These are phyloP conservation scores for Acromyrmex heyeri DNA, from an alignment of 1,140 invertebrate genomes.

Conservation along the genomic window DNA sequence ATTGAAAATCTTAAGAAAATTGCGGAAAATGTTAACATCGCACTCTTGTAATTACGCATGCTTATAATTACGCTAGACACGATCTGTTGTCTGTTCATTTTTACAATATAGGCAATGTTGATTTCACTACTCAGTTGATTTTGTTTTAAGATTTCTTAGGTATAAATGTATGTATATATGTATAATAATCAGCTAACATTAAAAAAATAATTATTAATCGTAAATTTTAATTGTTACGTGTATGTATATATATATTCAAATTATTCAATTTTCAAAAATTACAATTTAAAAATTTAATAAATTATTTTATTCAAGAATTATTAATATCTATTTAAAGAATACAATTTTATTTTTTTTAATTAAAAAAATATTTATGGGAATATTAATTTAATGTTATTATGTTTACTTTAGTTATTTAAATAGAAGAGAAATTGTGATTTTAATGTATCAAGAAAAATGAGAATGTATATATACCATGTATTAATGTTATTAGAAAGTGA, in stretches of 20 bases:
- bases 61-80: too few relatives aligned
- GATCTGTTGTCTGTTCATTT: too few relatives aligned
- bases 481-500: too few relatives aligned
- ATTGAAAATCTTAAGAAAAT: background rate
- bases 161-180: too few relatives aligned
- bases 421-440: background rate
- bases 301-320: too few relatives aligned
- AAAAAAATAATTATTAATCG: background rate
- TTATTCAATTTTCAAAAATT: too few relatives aligned
- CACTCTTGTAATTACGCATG: too few relatives aligned
- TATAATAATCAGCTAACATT: too few relatives aligned
- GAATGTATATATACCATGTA: background rate
- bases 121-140: background rate
- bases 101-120: background rate
- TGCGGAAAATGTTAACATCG: too few relatives aligned
- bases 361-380: background rate
- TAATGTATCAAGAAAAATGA: background rate
- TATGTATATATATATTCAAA: too few relatives aligned
- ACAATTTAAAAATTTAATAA: too few relatives aligned
- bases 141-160: background rate
- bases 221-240: background rate
- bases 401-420: background rate
- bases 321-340: too few relatives aligned
- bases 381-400: background rate
- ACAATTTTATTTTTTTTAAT: background rate